A percentile compares a stretch with the other conserved stretches of the same genome.
phyloP scores from a whole-genome alignment of 1,140 invertebrate species.

The Nymphalis io region DNA sequence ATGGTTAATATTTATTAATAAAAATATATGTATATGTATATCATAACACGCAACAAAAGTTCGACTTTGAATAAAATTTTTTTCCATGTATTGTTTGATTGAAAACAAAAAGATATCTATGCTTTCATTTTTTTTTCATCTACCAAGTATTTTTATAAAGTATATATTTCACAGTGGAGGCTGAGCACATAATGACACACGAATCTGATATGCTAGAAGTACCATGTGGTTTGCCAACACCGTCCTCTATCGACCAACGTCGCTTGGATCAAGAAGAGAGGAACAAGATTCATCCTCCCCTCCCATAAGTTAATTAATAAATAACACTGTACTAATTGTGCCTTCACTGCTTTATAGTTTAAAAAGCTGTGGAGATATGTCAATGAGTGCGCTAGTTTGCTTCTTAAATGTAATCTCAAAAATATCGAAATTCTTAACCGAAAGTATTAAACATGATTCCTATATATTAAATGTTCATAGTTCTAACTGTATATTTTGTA shows the following conservation, averaged over 20 bases:
- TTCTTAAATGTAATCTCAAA: slow-evolving; percentile 12
- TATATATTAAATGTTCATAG: too few relatives aligned
- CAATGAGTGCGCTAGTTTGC: slow-evolving; percentile 24
- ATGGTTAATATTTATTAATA: too few relatives aligned
- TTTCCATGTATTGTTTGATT: too few relatives aligned
- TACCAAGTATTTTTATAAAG: too few relatives aligned
- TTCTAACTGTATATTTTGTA: too few relatives aligned
- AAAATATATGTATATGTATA: too few relatives aligned
- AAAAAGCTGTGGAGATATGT: slow-evolving; percentile 27
- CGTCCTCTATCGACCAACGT: slow-evolving; percentile 85
- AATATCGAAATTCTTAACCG: neutral
- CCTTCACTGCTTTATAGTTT: slow-evolving; percentile 40
- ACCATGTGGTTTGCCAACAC: slow-evolving; percentile 86
- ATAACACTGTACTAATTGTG: slow-evolving; percentile 24
- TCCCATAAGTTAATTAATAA: slow-evolving; percentile 49
- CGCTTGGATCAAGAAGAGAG: slow-evolving; percentile 84
- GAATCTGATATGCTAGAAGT: slow-evolving; percentile 84
- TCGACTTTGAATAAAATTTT: too few relatives aligned
- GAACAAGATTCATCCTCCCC: slow-evolving; percentile 83
- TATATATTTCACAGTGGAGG: slow-evolving; percentile 83
- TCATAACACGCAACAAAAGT: too few relatives aligned
- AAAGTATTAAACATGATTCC: neutral
- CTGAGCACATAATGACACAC: slow-evolving; percentile 89
- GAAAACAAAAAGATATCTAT: too few relatives aligned
- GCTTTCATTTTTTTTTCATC: too few relatives aligned